Conservation (phyloP, 2,888 invertebrate genomes). For the Imbricaverruca yamaguchii region DNA sequence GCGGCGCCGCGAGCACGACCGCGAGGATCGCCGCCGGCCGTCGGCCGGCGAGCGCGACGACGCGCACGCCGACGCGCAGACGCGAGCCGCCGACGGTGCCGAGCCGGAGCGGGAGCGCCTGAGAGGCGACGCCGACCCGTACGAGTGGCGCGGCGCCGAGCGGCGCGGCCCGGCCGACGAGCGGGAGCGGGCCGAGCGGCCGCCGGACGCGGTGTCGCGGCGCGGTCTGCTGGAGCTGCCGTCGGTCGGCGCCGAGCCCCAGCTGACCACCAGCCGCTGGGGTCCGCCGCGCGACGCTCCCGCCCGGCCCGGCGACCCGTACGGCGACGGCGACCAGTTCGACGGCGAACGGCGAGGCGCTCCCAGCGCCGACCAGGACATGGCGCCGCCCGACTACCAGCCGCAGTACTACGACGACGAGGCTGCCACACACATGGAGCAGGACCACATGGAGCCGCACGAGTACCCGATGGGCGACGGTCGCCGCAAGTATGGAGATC, state of each 20-base stretch:
- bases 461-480: not conserved
- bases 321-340: not conserved
- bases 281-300: too few species aligned
- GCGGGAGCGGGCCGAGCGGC: too few species aligned
- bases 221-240: slow-evolving; percentile 5
- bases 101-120: too few species aligned
- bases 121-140: too few species aligned
- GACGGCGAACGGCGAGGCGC: too few species aligned
- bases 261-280: not conserved
- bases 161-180: too few species aligned
- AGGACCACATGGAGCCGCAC: not conserved
- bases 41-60: too few species aligned
- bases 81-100: too few species aligned
- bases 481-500: too few species aligned
- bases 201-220: not conserved
- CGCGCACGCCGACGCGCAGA: too few species aligned
- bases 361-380: not conserved
- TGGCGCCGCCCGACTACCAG: not conserved
- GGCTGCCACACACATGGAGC: not conserved
- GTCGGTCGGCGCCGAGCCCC: not conserved
- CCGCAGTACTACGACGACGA: not conserved
- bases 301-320: too few species aligned
- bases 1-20: not conserved
- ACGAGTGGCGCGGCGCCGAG: too few species aligned
- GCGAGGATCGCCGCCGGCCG: not conserved